A percentile compares a stretch with the other conserved stretches of the same genome.
Evolutionary conservation across 37 sponge, comb jelly and placozoan species (phyloP).

Genomic region (Oopsacas minuta): DNA sequence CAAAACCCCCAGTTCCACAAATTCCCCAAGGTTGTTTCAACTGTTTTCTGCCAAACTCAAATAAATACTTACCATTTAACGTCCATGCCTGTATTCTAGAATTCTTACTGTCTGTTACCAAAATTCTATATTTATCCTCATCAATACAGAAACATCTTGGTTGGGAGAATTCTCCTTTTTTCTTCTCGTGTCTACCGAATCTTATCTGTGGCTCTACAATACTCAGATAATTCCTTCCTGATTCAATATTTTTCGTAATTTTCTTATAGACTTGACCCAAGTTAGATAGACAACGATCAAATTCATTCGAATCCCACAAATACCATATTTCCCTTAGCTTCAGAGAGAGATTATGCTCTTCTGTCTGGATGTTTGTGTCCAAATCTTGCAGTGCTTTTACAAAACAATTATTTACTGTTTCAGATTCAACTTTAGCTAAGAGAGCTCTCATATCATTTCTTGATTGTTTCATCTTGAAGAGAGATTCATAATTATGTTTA

Average conservation of each 20-base stretch:
- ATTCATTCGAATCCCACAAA: background rate
- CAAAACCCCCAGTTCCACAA: background rate
- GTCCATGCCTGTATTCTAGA: background rate
- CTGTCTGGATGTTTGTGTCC: background rate
- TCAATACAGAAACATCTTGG: background rate
- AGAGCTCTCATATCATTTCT: background rate
- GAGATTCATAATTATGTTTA: background rate
- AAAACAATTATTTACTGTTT: background rate
- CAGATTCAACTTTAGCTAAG: background rate
- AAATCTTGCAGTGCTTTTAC: background rate
- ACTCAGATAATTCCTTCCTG: background rate
- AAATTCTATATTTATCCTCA: background rate
- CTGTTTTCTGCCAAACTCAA: background rate
- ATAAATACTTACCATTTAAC: background rate
- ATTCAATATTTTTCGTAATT: background rate
- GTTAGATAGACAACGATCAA: background rate
- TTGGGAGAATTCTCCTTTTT: background rate
- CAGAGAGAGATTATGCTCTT: background rate
- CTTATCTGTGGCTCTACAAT: background rate
- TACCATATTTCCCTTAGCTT: background rate
- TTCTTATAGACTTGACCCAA: background rate
- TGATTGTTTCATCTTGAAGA: background rate
- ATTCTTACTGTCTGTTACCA: background rate
- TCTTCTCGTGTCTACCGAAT: background rate
- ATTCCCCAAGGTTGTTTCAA: background rate